Conservation (phyloP, 2,797 vertebrate genomes). For the Alca torda region DNA sequence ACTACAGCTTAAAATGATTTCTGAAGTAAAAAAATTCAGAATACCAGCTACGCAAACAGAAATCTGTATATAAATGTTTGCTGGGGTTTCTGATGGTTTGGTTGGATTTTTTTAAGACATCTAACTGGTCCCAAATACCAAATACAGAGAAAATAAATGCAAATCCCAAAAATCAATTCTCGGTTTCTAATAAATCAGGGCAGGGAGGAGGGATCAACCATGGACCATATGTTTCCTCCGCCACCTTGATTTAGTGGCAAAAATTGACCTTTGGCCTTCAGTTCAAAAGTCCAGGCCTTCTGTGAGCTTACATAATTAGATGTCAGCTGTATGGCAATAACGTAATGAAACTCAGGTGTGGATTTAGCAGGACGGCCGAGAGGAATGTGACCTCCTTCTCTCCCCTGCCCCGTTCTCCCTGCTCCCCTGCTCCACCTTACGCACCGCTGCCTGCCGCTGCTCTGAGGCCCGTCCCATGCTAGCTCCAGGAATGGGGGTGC, state of each 20-base stretch:
- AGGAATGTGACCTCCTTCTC: neutral
- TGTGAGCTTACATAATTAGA: constrained; percentile 40
- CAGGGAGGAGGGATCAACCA: neutral
- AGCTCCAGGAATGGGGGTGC: neutral
- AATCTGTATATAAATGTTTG: neutral
- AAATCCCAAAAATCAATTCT: neutral
- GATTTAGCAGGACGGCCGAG: neutral
- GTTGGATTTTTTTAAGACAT: neutral
- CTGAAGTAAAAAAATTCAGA: neutral
- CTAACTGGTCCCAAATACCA: neutral
- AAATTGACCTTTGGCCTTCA: constrained; percentile 48
- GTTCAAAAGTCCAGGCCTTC: constrained; percentile 34
- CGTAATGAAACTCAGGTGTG: constrained; percentile 37
- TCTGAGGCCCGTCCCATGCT: neutral
- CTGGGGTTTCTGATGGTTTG: neutral
- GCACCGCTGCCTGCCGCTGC: neutral
- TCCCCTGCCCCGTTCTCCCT: neutral
- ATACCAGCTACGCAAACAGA: neutral
- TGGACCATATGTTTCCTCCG: constrained; percentile 8
- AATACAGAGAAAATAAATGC: neutral
- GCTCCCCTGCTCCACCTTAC: neutral
- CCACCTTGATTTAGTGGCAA: constrained; percentile 45
- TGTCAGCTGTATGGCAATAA: constrained; percentile 21
- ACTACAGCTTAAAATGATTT: neutral
- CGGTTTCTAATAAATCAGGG: neutral